Conservation (phyloP, 2,888 invertebrate genomes). For the Zaprionus lineosus region DNA sequence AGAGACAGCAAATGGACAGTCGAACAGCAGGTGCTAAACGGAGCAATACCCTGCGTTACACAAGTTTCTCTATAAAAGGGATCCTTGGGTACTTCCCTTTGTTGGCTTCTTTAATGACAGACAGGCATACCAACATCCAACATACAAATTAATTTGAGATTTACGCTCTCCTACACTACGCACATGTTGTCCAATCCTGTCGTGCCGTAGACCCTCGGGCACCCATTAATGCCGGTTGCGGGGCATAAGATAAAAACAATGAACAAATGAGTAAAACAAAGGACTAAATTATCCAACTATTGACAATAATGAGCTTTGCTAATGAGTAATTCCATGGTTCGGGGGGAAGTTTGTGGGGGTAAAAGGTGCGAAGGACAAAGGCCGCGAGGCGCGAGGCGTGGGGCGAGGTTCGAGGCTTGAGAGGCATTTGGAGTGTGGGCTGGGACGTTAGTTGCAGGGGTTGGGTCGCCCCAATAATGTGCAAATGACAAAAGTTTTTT, state of each 20-base stretch:
- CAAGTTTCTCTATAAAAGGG: no score
- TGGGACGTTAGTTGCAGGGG: background rate
- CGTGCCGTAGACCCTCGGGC: no score
- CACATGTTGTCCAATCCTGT: no score
- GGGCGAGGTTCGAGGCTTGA: background rate
- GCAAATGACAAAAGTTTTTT: constrained; percentile 74
- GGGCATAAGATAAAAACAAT: constrained; percentile 4
- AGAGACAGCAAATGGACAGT: background rate
- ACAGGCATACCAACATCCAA: no score
- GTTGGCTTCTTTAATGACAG: no score
- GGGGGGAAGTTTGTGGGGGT: background rate
- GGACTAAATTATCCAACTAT: constrained; percentile 74
- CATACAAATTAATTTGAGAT: no score
- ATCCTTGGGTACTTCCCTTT: no score
- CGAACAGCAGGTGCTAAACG: background rate
- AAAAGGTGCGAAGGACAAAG: no score
- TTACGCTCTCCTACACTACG: no score
- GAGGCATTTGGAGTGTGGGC: background rate
- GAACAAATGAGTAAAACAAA: constrained; percentile 36
- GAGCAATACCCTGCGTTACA: background rate
- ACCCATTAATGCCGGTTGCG: background rate
- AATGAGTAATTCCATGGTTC: constrained; percentile 57
- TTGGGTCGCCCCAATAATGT: constrained; percentile 24
- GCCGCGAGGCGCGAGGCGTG: no score
- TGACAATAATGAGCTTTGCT: constrained; percentile 77